Base-by-base conservation (phyloP, 2,888 invertebrate species). In the Gymnocheta viridis region DNA sequence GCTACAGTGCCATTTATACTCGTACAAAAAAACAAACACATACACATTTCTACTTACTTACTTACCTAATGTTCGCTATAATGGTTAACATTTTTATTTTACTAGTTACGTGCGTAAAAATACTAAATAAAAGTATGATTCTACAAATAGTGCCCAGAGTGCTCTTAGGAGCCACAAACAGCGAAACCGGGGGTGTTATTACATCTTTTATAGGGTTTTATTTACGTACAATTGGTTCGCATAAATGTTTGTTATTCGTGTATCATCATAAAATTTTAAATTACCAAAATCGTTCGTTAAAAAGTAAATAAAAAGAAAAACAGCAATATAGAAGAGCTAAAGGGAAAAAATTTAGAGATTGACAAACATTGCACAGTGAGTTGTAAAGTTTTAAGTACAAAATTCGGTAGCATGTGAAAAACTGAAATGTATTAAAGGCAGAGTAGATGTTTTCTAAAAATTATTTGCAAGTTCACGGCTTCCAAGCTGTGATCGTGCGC, bases 51-150 rank as follows among this genome's bases (percentile, higher is more conserved):
- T n/a, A 24, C 10, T 47, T 44, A 24, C 10, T 47, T 44, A 29
- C 56, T 41, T 44, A 56, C 19, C 77, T 73, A 77, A 84, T 69
- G 73, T 56, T 78, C 47, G 72, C 73, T 77, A 81, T 78, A 81
- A 84, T 73, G 67, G 69, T 69, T 69, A 81, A 73, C 60, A 62
- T 83, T 77, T 66, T 73, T 67, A 62, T 81, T 81, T 81, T 62
- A 62, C 69, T 73, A 67, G 77, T 69, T 81, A 84, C 84, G 84
- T 81, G 81, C 84, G 81, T 81, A 70, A 78, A 69, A 74, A 27
- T 44, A 44, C 9, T 2, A 32, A 44, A 58, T 17, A 22, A n/a
- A n/a, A 44, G n/a, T n/a, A 44, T 58, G 4, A 24, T 24, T 29
- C 1, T 49, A 47, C 12, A 12, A 44, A 66, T 66, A 58, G 32